Evolutionary conservation across 92 coral and sea anemone species (phyloP), one percentile per base, ranked within the genome.

Genomic region (Phymanthus crucifer): DNA sequence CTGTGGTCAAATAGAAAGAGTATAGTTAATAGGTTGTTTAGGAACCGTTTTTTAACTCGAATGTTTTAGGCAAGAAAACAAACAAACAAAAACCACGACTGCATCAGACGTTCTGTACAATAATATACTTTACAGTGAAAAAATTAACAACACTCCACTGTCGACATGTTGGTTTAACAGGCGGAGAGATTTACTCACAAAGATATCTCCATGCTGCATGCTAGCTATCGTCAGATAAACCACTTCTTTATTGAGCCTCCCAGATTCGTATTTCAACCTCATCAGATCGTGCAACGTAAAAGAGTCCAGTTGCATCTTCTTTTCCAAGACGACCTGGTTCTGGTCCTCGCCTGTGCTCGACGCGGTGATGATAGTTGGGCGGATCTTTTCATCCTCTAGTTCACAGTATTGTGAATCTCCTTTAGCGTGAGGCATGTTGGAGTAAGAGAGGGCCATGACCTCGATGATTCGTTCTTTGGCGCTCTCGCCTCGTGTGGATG

Each of bases 111-210:
- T n/a, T n/a, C n/a, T n/a, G n/a, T n/a, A n/a, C n/a, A n/a, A n/a
- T n/a, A n/a, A n/a, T n/a, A n/a, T n/a, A n/a, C n/a, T n/a, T n/a
- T n/a, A n/a, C n/a, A n/a, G n/a, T n/a, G n/a, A n/a, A n/a, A n/a
- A n/a, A n/a, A n/a, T n/a, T n/a, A n/a, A n/a, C n/a, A n/a, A n/a
- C n/a, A n/a, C n/a, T n/a, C n/a, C 45, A 43, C 17, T 43, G 48
- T 43, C 7, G 10, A 10, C 1, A 43, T 2, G 12, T 43, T 9
- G 13, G 2, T 43, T 43, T 43, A n/a, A n/a, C n/a, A n/a, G n/a
- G n/a, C n/a, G n/a, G n/a, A n/a, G n/a, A n/a, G n/a, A n/a, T n/a
- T 10, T 43, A 95, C 99, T 95, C 79, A 95, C 99, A 85, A 90
- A 95, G 47, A 95, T 86, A 67, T 95, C 99, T 79, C 99, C 99